Base-by-base conservation (phyloP, 2,888 invertebrate genomes). In the Aphodius sticticus region DNA sequence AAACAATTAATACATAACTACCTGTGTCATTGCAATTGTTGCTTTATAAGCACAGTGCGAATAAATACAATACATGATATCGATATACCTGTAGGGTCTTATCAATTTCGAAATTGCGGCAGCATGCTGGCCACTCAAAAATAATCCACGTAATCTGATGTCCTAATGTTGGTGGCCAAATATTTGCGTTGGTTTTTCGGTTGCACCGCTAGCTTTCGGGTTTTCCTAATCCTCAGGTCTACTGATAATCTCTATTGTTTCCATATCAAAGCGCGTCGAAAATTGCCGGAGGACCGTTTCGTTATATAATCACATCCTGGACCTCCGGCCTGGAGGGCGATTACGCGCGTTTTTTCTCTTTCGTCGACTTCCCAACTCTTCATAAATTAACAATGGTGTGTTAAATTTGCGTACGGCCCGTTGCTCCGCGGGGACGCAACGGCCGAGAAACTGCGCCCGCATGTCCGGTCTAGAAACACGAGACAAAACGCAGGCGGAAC, bases 401-500 rank as follows among this genome's bases (percentile, higher is more conserved):
- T 77, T 77, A 78, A 80, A 80, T 80, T 78, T 78, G 78, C 78
- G 80, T 78, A 80, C 69, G 75, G 77, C 77, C 26, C 77, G 72
- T 77, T 78, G 78, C 53, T 53, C 77, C 26, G 26, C 26, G 26
- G 26, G 77, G 69, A 72, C 77, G 72, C 53, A n/a, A 53, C 74
- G 77, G 77, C 77, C 76, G 76, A 53, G 53, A 53, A 53, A 53
- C 53, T 77, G 72, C 26, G 79, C 80, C 80, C 78, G 80, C 80
- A 80, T 80, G 80, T 80, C 80, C 80, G 80, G 77, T 76, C 76
- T 80, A 78, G 53, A 76, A 80, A 78, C 76, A 26, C 70, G 76
- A 76, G 75, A 77, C 79, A 77, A 78, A 80, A 80, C 77, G 77
- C 80, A 80, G 75, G 81, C 81, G 81, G 81, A 81, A 81, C 81